Percentiles rank a stretch among this genome's conserved stretches.
Conservation (phyloP, 2,888 invertebrate species). For the Mellilla xanthometata region DNA sequence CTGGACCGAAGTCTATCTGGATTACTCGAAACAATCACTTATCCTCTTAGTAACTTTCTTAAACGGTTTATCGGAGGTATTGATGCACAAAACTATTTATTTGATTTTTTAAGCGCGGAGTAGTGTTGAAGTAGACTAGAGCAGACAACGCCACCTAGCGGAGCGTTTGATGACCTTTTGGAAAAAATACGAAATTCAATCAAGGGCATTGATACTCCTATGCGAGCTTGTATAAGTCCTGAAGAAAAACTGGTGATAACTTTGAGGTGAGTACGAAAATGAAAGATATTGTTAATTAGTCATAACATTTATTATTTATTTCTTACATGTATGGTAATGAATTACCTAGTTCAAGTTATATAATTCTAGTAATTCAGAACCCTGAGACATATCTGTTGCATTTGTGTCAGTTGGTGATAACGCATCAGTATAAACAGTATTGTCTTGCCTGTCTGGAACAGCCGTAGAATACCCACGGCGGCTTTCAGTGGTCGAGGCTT, state of each 20-base stretch:
- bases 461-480: constrained; percentile 30
- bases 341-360: constrained; percentile 26
- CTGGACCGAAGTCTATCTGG: too few relatives aligned
- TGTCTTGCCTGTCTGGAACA: constrained; percentile 36
- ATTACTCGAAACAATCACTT: too few relatives aligned
- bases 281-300: constrained; percentile 31
- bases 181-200: constrained; percentile 13
- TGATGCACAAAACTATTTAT: too few relatives aligned
- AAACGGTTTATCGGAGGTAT: too few relatives aligned
- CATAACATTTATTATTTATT: constrained; percentile 32
- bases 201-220: constrained; percentile 33
- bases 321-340: constrained; percentile 27
- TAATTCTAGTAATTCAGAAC: constrained; percentile 38
- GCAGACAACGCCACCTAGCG: too few relatives aligned
- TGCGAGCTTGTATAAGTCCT: constrained; percentile 31
- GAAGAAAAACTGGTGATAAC: constrained; percentile 36
- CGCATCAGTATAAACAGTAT: constrained; percentile 34
- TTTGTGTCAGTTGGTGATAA: constrained; percentile 39
- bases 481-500: constrained; percentile 33
- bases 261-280: constrained; percentile 30
- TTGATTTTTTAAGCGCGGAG: too few relatives aligned
- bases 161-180: constrained; percentile 32
- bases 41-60: too few relatives aligned
- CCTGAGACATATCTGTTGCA: constrained; percentile 37
- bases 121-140: too few relatives aligned